A percentile compares a stretch with the other conserved stretches of the same genome.
These are phyloP conservation scores for Mylabris phalerata DNA, from an alignment of 1,140 invertebrate species.

Conservation along the genomic window DNA sequence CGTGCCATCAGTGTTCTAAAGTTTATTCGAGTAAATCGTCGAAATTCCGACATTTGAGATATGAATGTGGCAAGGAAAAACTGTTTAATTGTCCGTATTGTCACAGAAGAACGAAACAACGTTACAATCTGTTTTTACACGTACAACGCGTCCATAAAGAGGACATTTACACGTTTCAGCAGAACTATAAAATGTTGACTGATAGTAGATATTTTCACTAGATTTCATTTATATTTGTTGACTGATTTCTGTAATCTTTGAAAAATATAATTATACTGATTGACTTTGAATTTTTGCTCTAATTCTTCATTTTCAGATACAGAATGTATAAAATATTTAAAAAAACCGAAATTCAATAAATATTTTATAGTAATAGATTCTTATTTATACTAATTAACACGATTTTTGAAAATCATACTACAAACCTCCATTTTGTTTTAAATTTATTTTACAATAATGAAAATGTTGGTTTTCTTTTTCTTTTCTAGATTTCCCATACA, in stretches of 20 bases:
- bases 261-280: too few species aligned
- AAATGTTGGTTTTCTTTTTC: too few species aligned
- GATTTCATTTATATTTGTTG: neutral
- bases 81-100: conserved; percentile 42
- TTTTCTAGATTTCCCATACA: conserved; percentile 10
- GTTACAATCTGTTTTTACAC: conserved; percentile 39
- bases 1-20: conserved; percentile 35
- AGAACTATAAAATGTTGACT: neutral
- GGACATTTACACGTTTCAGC: neutral
- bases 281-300: too few species aligned
- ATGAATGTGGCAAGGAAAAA: conserved; percentile 39
- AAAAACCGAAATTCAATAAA: too few species aligned
- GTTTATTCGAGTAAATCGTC: conserved; percentile 40
- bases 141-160: neutral
- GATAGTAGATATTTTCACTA: neutral
- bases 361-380: too few species aligned
- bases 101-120: conserved; percentile 37
- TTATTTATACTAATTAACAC: too few species aligned
- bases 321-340: too few species aligned
- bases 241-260: too few species aligned
- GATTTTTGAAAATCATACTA: too few species aligned
- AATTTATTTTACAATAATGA: too few species aligned
- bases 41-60: conserved; percentile 38
- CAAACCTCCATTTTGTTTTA: too few species aligned
- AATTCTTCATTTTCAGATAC: too few species aligned